These are phyloP conservation scores for Formica aserva DNA, from an alignment of 2,888 invertebrate genomes.

Conservation along the genomic window DNA sequence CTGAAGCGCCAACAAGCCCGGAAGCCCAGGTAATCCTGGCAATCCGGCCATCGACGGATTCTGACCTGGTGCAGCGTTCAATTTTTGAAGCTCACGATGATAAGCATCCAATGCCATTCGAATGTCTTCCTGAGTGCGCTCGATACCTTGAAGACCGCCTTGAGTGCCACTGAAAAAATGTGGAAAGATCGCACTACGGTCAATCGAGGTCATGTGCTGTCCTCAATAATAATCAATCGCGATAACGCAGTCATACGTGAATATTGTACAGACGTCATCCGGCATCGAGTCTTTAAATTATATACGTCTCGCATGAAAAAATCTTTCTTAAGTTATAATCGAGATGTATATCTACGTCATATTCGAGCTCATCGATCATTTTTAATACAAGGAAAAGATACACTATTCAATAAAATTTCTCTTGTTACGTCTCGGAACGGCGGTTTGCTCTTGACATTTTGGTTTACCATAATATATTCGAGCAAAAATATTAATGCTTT, in stretches of 20 bases:
- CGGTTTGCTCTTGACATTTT: constrained; percentile 66
- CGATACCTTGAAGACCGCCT: constrained; percentile 83
- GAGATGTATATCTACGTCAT: constrained; percentile 1
- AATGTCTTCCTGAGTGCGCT: constrained; percentile 93
- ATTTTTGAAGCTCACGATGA: constrained; percentile 96
- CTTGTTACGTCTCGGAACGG: constrained; percentile 2
- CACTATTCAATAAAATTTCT: constrained; percentile 3
- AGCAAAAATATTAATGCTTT: constrained; percentile 59
- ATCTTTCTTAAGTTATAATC: background rate
- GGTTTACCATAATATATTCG: constrained; percentile 45
- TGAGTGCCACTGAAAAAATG: constrained; percentile 93
- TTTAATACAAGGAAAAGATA: constrained; percentile 22
- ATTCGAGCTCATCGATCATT: background rate
- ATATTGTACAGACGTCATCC: background rate
- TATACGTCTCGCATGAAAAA: background rate
- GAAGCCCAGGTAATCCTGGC: constrained; percentile 88
- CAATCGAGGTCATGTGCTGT: constrained; percentile 85
- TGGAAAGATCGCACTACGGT: constrained; percentile 90
- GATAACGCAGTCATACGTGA: constrained; percentile 1
- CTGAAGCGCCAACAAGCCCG: constrained; percentile 92
- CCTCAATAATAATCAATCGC: constrained; percentile 83
- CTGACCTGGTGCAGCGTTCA: constrained; percentile 89
- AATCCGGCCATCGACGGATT: constrained; percentile 87
- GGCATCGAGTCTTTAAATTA: background rate
- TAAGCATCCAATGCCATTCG: constrained; percentile 96